Percentiles rank a stretch among this genome's conserved stretches.
Conservation (phyloP, 2,113 vertebrate genomes). For the Caretta caretta region DNA sequence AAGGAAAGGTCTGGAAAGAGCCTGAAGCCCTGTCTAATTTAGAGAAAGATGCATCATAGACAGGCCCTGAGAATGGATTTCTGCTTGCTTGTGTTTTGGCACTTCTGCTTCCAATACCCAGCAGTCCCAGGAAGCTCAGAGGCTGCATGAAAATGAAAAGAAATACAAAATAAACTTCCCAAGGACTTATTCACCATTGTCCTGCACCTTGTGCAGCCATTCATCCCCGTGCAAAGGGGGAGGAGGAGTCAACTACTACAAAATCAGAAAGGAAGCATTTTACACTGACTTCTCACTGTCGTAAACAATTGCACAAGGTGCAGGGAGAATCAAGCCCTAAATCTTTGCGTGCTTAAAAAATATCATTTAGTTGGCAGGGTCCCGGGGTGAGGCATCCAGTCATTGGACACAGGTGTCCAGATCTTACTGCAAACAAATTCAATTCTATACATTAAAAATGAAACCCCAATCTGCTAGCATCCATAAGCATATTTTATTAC, state of each 20-base stretch:
- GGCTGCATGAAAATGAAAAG: background rate
- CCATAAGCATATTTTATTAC: background rate
- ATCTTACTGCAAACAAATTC: background rate
- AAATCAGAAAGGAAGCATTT: background rate
- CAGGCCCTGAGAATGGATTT: background rate
- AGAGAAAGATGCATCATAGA: background rate
- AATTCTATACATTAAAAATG: background rate
- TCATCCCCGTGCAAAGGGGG: background rate
- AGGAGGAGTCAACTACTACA: background rate
- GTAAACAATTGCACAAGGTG: background rate
- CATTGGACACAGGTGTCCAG: background rate
- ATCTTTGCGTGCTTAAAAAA: background rate
- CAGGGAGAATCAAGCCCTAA: background rate
- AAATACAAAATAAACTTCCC: fast-evolving
- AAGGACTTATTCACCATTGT: background rate
- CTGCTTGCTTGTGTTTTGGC: background rate
- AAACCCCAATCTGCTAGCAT: background rate
- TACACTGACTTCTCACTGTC: background rate
- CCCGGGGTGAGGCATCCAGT: background rate
- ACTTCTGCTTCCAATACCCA: background rate
- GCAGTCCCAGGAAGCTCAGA: fast-evolving
- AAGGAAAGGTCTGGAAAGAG: background rate
- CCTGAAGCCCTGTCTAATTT: background rate
- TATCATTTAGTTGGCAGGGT: no score
- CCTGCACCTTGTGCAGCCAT: background rate